A percentile compares a stretch with the other conserved stretches of the same genome.
These are phyloP conservation scores for Heteractis magnifica DNA, from an alignment of 92 coral and sea anemone genomes.

Conservation along the genomic window DNA sequence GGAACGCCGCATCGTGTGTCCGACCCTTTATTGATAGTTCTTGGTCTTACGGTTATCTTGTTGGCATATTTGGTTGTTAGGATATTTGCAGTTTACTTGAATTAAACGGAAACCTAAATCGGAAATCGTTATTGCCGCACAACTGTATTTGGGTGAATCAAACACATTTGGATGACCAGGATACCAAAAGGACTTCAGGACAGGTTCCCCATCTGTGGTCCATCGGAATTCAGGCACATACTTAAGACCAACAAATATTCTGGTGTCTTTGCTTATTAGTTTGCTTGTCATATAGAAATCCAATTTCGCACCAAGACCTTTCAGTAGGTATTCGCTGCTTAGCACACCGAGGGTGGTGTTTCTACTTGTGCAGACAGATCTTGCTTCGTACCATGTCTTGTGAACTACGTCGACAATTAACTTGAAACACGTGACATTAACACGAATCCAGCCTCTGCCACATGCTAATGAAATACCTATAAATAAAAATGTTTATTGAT, in stretches of 20 bases:
- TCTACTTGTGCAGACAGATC: background rate
- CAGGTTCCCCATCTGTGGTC: background rate
- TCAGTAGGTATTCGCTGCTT: background rate
- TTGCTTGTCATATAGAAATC: background rate
- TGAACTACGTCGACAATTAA: background rate
- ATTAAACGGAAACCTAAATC: background rate
- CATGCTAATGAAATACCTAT: background rate
- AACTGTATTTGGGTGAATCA: background rate
- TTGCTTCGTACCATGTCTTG: background rate
- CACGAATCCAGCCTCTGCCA: background rate
- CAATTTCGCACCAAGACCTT: background rate
- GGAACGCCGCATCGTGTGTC: too few relatives aligned
- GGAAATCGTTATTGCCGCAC: background rate
- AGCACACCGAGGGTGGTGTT: background rate
- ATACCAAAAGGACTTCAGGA: background rate
- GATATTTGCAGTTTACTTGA: background rate
- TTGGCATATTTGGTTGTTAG: background rate
- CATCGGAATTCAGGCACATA: background rate
- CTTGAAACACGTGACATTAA: background rate
- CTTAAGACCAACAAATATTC: conserved; percentile 2
- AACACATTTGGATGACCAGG: background rate
- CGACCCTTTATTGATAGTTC: background rate
- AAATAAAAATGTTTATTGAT: background rate
- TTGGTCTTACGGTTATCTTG: background rate
- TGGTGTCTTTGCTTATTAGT: background rate